A percentile compares a stretch with the other conserved stretches of the same genome.
These are phyloP conservation scores for Liposcelis brunnea DNA, from an alignment of 2,888 invertebrate genomes.

Conservation along the genomic window DNA sequence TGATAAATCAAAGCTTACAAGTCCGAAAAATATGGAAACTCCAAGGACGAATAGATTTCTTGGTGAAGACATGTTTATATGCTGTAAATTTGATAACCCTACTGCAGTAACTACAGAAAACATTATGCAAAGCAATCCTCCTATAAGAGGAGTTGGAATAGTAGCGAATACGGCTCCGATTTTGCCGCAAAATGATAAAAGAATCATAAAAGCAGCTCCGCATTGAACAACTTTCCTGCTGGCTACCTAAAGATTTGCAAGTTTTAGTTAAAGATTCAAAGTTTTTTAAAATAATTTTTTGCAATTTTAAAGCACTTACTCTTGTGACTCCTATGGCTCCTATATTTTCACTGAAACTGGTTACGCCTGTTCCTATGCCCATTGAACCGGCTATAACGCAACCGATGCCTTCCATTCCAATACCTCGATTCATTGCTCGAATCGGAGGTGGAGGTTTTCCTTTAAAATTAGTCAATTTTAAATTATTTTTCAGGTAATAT, in stretches of 20 bases:
- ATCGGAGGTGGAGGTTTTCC: slow-evolving; percentile 68
- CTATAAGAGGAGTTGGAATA: slow-evolving; percentile 64
- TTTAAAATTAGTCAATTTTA: too few relatives aligned
- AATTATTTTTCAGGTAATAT: background rate
- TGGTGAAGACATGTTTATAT: slow-evolving; percentile 64
- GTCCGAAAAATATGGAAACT: slow-evolving; percentile 69
- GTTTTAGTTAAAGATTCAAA: background rate
- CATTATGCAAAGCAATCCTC: slow-evolving; percentile 66
- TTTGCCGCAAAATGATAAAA: slow-evolving; percentile 58
- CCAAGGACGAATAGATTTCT: slow-evolving; percentile 80
- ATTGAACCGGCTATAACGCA: slow-evolving; percentile 67
- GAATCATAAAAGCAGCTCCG: slow-evolving; percentile 54
- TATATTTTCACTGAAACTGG: slow-evolving; percentile 79
- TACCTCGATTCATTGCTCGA: slow-evolving; percentile 75
- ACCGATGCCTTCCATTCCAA: slow-evolving; percentile 70
- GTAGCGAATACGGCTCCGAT: slow-evolving; percentile 63
- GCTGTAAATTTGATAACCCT: slow-evolving; percentile 61
- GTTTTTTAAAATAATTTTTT: background rate
- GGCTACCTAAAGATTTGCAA: slow-evolving; percentile 36
- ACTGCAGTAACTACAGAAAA: slow-evolving; percentile 70
- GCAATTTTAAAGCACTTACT: slow-evolving; percentile 29
- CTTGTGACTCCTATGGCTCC: slow-evolving; percentile 78
- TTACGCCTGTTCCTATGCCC: slow-evolving; percentile 76
- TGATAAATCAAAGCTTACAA: too few relatives aligned
- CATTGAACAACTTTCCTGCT: slow-evolving; percentile 65